phyloP scores from a whole-genome alignment of 2,888 invertebrate species.

The Drosophila eohydei region DNA sequence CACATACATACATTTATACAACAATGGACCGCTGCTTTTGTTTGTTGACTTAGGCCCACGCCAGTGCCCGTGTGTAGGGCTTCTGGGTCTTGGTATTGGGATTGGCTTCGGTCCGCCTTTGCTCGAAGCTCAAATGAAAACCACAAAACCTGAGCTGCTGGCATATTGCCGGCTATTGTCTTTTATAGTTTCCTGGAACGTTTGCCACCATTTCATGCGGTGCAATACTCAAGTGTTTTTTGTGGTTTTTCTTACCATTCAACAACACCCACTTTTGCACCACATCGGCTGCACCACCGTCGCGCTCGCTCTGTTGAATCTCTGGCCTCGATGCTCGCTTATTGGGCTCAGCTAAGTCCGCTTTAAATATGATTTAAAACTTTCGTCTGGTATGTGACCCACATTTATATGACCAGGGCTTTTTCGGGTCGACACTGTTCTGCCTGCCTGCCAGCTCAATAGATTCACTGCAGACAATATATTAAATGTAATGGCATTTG shows the following conservation, averaged over 20 bases:
- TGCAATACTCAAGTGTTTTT: constrained; percentile 65
- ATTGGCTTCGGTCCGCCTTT: constrained; percentile 31
- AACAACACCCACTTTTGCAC: constrained; percentile 33
- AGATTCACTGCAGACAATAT: constrained; percentile 62
- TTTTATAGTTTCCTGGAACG: constrained; percentile 79
- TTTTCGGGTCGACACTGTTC: constrained; percentile 37
- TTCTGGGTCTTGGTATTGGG: constrained; percentile 32
- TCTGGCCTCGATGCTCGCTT: constrained; percentile 23
- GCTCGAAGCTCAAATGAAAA: constrained; percentile 59
- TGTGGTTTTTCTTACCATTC: constrained; percentile 51
- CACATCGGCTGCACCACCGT: constrained; percentile 20
- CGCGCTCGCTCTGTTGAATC: constrained; percentile 3
- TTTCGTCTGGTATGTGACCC: constrained; percentile 64
- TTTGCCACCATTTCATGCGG: constrained; percentile 56
- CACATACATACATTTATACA: constrained; percentile 16
- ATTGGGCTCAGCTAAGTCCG: constrained; percentile 32
- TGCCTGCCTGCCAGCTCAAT: constrained; percentile 28
- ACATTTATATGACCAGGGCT: constrained; percentile 51
- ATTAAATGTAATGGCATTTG: constrained; percentile 59
- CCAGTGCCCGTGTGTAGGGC: constrained; percentile 60
- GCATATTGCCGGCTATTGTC: constrained; percentile 79
- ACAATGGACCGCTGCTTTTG: constrained; percentile 55
- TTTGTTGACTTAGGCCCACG: constrained; percentile 81
- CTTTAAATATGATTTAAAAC: constrained; percentile 78
- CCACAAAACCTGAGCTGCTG: constrained; percentile 80